Evolutionary conservation across 2,797 vertebrate species (phyloP).

Genomic region (Philypnodon macrostomus): DNA sequence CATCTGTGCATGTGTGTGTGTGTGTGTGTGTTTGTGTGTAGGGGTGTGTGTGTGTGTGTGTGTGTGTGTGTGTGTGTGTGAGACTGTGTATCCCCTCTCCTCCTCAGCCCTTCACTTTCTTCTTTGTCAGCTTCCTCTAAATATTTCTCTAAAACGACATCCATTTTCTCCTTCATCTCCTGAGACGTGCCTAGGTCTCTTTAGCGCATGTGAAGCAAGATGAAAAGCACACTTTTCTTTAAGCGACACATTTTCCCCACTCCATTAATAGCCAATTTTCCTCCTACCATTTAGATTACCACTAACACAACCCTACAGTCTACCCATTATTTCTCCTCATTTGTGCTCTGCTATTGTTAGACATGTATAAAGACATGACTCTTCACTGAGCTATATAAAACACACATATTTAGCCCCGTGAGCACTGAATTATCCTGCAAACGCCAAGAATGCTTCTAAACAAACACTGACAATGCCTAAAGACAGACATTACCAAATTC

Average conservation of each 20-base stretch:
- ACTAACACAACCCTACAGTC: slow-evolving; percentile 15
- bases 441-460: slow-evolving; percentile 24
- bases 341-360: slow-evolving; percentile 28
- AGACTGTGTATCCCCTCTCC: slow-evolving; percentile 31
- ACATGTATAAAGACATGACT: slow-evolving; percentile 28
- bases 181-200: slow-evolving; percentile 13
- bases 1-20: slow-evolving; percentile 27
- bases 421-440: slow-evolving; percentile 20
- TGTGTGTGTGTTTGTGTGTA: slow-evolving; percentile 18
- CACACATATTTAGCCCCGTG: slow-evolving; percentile 12
- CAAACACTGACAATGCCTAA: slow-evolving; percentile 32
- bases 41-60: slow-evolving; percentile 14
- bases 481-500: slow-evolving; percentile 25
- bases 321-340: slow-evolving; percentile 20
- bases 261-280: slow-evolving; percentile 25
- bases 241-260: slow-evolving; percentile 23
- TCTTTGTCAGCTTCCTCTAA: slow-evolving; percentile 23
- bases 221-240: slow-evolving; percentile 20
- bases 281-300: slow-evolving; percentile 28
- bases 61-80: slow-evolving; percentile 22
- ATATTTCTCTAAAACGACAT: slow-evolving; percentile 32
- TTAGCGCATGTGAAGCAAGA: slow-evolving; percentile 9
- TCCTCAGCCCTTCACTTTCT: too few relatives aligned
- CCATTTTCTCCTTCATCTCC: slow-evolving; percentile 23
- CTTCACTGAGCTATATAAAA: slow-evolving; percentile 22